Evolutionary conservation across 2,797 vertebrate genomes (phyloP), one percentile per base, ranked within the genome.

Genomic region (Adrianichthys oophorus): DNA sequence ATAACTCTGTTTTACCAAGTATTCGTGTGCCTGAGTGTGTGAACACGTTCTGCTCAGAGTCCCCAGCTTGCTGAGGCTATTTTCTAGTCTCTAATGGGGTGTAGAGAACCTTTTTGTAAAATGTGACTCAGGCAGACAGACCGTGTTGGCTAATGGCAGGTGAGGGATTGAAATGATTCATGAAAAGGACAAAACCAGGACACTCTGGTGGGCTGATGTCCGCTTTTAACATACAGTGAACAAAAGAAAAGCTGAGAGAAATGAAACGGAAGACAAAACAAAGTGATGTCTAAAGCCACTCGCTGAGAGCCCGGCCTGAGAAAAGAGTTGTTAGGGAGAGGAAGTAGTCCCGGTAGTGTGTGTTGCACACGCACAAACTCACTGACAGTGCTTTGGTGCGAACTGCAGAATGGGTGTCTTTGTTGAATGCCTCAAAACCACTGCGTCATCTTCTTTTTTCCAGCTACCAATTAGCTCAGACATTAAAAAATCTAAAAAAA

Each of bases 391-490:
- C 70, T 58, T 83, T 75, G 72, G 65, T 75, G 58, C 4, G 19
- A 66, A 66, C 57, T 32, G 69, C 47, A 45, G 73, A 68, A 74
- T 70, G 63, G 76, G 85, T 87, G 75, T 78, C 80, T 83, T 67
- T 80, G 75, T 78, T 72, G 80, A 56, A 60, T 48, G 48, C 65
- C 61, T 59, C 15, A 58, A 85, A 90, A 78, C 24, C 55, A 41
- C 78, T 24, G 64, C 66, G 68, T 89, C 86, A 88, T 88, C 87
- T 87, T 76, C 71, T 88, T 83, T 65, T 88, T 78, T 83, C 84
- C 63, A 52, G 84, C 76, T 64, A 83, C 86, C 87, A 90, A 89
- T 90, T 89, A 89, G 82, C 76, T 76, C 61, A 72, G 78, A 82
- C 74, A 51, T 81, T 72, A 52, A 59, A 56, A 63, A 56, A 60